These are phyloP conservation scores for Camelus bactrianus DNA, from an alignment of 2,113 vertebrate species.

Conservation along the genomic window DNA sequence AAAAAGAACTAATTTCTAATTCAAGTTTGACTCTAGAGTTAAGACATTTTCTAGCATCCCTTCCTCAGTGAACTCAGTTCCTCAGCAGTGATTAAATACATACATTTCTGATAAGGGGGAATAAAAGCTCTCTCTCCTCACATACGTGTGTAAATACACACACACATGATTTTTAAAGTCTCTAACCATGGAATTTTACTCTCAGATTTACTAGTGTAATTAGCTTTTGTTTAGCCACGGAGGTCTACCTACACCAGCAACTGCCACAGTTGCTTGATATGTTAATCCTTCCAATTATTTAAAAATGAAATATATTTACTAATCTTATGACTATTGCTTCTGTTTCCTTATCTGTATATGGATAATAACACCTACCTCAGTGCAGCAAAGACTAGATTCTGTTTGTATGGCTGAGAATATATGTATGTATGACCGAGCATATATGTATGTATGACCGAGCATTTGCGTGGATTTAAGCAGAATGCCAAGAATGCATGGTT, in stretches of 20 bases:
- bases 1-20: constrained; percentile 16
- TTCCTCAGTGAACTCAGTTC: background rate
- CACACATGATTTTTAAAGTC: background rate
- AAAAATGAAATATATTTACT: constrained; percentile 16
- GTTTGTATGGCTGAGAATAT: background rate
- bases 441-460: background rate
- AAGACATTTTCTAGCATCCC: background rate
- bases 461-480: constrained; percentile 13
- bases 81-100: background rate
- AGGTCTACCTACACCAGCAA: background rate
- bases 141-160: background rate
- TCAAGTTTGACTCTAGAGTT: background rate
- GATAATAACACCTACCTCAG: background rate
- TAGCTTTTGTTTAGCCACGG: background rate
- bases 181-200: constrained; percentile 22
- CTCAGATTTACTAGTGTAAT: constrained; percentile 18
- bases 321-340: background rate
- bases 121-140: background rate
- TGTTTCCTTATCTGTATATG: background rate
- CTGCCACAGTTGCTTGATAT: background rate
- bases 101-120: background rate
- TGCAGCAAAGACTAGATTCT: background rate
- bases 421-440: background rate
- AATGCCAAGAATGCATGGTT: background rate
- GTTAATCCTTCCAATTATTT: constrained; percentile 35